A percentile compares a stretch with the other conserved stretches of the same genome.
Evolutionary conservation across 2,113 vertebrate genomes (phyloP).

Genomic region (Labeo catla): DNA sequence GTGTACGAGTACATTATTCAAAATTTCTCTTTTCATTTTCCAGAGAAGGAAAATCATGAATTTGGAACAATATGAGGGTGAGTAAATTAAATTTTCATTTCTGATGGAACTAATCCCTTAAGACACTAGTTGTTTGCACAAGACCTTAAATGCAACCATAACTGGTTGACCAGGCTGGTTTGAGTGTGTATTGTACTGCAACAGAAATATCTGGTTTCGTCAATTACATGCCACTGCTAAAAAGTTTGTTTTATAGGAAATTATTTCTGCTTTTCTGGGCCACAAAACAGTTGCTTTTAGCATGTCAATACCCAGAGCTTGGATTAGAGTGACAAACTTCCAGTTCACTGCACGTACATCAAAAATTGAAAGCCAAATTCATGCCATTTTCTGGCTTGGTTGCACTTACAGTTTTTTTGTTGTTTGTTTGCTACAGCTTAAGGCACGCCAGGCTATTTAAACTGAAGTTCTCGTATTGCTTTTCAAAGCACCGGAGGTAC

Average conservation of each 20-base stretch:
- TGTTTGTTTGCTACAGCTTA: constrained; percentile 58
- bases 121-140: neutral
- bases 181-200: neutral
- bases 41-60: neutral
- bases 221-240: constrained; percentile 1
- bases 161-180: neutral
- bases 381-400: neutral
- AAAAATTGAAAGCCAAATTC: neutral
- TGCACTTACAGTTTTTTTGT: constrained; percentile 26
- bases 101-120: neutral
- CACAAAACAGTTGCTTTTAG: constrained; percentile 4
- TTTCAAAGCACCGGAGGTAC: constrained; percentile 60
- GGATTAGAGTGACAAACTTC: constrained; percentile 1
- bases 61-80: neutral
- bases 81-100: neutral
- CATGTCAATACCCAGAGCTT: constrained; percentile 1
- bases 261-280: neutral
- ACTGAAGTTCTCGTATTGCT: constrained; percentile 44
- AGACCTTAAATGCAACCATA: neutral
- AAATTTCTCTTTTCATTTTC: neutral
- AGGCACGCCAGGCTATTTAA: constrained; percentile 50
- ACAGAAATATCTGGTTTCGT: neutral
- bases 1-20: neutral
- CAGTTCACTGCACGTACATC: neutral
- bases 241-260: constrained; percentile 19